Percentiles rank a stretch among this genome's conserved stretches.
These are phyloP conservation scores for Crax fasciolata DNA, from an alignment of 2,797 vertebrate species.

Conservation along the genomic window DNA sequence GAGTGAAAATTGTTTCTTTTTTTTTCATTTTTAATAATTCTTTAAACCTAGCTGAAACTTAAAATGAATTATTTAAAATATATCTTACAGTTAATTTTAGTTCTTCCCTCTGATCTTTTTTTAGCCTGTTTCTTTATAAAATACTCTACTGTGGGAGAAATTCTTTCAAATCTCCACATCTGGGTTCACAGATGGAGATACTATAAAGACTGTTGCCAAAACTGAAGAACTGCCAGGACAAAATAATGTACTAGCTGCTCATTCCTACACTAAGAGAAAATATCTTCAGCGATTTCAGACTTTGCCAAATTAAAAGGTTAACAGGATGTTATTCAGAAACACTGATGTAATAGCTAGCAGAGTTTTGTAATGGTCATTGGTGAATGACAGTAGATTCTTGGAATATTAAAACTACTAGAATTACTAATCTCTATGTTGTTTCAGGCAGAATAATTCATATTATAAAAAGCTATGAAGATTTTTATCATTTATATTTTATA, in stretches of 20 bases:
- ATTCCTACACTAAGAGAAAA: conserved; percentile 7
- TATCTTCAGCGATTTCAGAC: not conserved
- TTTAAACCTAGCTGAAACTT: conserved; percentile 30
- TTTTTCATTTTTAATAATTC: not conserved
- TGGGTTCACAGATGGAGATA: conserved; percentile 69
- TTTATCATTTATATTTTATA: not conserved
- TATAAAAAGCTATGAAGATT: not conserved
- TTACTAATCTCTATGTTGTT: not conserved
- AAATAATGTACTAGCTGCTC: conserved; percentile 31
- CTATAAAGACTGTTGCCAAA: conserved; percentile 47
- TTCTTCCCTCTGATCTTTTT: conserved; percentile 27
- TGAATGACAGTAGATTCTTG: not conserved
- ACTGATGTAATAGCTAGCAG: not conserved
- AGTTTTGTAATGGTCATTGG: not conserved
- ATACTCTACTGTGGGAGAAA: conserved; percentile 30
- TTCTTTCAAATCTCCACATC: conserved; percentile 51
- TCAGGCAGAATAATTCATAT: not conserved
- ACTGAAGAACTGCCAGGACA: conserved; percentile 1
- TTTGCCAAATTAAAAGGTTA: conserved; percentile 45
- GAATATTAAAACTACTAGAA: not conserved
- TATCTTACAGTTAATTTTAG: conserved; percentile 48
- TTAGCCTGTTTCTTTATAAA: conserved; percentile 11
- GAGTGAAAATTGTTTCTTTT: not conserved
- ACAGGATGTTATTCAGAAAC: conserved; percentile 27
- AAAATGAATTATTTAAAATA: conserved; percentile 22